Conservation (phyloP, 1,140 invertebrate species). For the Lethrus apterus region DNA sequence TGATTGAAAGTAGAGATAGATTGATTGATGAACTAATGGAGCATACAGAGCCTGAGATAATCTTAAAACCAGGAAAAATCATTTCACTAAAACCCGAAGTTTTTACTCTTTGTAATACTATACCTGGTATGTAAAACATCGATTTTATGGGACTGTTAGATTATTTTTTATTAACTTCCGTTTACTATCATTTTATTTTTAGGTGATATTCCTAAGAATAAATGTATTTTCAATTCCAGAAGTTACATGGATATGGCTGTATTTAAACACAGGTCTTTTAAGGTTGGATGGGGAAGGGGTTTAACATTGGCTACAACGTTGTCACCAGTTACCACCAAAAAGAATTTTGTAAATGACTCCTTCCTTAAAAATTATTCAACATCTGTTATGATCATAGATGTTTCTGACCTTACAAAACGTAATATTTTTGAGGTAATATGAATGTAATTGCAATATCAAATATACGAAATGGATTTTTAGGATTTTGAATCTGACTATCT, state of each 20-base stretch:
- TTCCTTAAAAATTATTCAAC: too few species aligned
- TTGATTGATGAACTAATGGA: neutral
- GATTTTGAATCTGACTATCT: neutral
- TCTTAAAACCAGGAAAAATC: neutral
- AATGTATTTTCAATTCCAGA: conserved; percentile 31
- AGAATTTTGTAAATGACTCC: too few species aligned
- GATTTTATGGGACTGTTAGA: conserved; percentile 24
- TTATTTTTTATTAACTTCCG: too few species aligned
- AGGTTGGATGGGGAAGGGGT: conserved; percentile 68
- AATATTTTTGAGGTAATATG: neutral
- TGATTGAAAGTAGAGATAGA: too few species aligned
- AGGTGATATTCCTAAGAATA: neutral
- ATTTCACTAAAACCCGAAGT: neutral
- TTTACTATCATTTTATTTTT: neutral
- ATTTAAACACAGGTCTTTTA: conserved; percentile 60
- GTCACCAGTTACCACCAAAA: too few species aligned
- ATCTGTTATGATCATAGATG: neutral
- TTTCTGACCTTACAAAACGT: neutral
- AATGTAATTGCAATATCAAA: neutral
- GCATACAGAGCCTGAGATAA: neutral
- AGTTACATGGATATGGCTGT: conserved; percentile 58
- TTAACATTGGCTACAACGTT: conserved; percentile 48
- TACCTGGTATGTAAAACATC: neutral
- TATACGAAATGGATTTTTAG: neutral
- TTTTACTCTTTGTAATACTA: neutral